Evolutionary conservation across 2,888 invertebrate genomes (phyloP), one percentile per base, ranked within the genome.

Genomic region (Lepidocyrtinus sp.): DNA sequence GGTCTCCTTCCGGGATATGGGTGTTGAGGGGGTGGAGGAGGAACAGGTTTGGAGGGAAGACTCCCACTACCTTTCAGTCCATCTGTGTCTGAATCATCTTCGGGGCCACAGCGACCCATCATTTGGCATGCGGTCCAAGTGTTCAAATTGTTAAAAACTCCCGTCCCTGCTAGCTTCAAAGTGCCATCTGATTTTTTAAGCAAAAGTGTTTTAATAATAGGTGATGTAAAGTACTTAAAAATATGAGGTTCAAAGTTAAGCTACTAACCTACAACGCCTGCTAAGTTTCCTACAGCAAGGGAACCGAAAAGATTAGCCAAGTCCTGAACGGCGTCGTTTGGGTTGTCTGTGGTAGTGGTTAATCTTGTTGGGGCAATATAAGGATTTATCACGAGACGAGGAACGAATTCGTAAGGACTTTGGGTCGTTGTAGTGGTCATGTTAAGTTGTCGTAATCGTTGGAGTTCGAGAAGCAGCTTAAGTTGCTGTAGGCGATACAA

Each of bases 201-300:
- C n/a, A n/a, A n/a, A n/a, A n/a, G n/a, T n/a, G n/a, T n/a, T n/a
- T n/a, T n/a, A n/a, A n/a, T n/a, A n/a, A n/a, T n/a, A n/a, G n/a
- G n/a, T n/a, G n/a, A n/a, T n/a, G n/a, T n/a, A n/a, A n/a, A n/a
- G n/a, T n/a, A n/a, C n/a, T n/a, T n/a, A n/a, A n/a, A n/a, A n/a
- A n/a, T n/a, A n/a, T n/a, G n/a, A n/a, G n/a, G n/a, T n/a, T n/a
- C n/a, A n/a, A n/a, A n/a, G n/a, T n/a, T n/a, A n/a, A n/a, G n/a
- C n/a, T n/a, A n/a, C n/a, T n/a, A n/a, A n/a, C n/a, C n/a, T 12
- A 76, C 70, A 1, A 76, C 64, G 2, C 76, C 76, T 1, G 70
- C 76, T 2, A 76, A 45, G 21, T 76, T 71, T 0, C 76, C 76
- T 0, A 59, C 36, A 15, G 76, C 76, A 12, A 76, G 25, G 0